phyloP scores from a whole-genome alignment of 2,797 vertebrate genomes.

The Dallia pectoralis region DNA sequence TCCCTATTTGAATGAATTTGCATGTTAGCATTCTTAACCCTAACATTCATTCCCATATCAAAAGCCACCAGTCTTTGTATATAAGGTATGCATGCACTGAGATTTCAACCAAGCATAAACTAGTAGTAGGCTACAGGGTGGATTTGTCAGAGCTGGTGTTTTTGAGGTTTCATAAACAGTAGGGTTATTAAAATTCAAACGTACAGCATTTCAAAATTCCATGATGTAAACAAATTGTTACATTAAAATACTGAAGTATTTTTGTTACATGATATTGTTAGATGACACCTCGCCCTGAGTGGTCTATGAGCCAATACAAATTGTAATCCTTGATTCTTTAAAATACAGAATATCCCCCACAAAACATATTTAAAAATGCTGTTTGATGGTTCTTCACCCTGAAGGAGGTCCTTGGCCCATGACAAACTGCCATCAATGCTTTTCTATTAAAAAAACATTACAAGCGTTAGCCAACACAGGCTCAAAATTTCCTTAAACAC shows the following conservation, averaged over 20 bases:
- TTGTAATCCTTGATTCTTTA: no score
- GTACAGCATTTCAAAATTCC: constrained; percentile 35
- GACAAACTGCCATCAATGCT: no score
- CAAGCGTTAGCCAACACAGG: no score
- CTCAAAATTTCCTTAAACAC: no score
- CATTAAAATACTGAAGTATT: neutral
- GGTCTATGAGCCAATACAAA: no score
- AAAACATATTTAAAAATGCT: no score
- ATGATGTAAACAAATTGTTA: constrained; percentile 41
- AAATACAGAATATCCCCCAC: no score
- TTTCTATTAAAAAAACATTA: no score
- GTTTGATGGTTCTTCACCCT: no score
- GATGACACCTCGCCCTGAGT: no score
- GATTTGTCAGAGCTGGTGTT: constrained; percentile 76
- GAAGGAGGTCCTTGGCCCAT: no score
- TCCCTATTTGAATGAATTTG: constrained; percentile 30
- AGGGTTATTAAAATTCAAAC: constrained; percentile 49
- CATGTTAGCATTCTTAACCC: constrained; percentile 42
- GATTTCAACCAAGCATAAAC: constrained; percentile 72
- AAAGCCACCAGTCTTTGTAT: constrained; percentile 53
- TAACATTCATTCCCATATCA: constrained; percentile 40
- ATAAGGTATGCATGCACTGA: constrained; percentile 76
- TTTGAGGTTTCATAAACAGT: constrained; percentile 61
- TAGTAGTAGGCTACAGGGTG: constrained; percentile 62
- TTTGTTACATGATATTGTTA: no score